phyloP scores from a whole-genome alignment of 2,888 invertebrate genomes.

The Apodemia mormo region DNA sequence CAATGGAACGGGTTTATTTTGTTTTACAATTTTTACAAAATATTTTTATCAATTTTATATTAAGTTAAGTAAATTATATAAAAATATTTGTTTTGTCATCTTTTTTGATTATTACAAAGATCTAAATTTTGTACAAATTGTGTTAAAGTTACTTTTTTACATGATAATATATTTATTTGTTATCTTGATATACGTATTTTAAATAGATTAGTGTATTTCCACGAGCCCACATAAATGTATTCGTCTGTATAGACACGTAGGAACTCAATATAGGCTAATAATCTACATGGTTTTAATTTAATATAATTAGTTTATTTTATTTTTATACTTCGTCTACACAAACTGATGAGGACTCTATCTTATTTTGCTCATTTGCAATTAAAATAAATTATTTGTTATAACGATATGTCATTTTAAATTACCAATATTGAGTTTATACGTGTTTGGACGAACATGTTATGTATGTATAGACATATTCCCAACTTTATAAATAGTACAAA shows the following conservation, averaged over 20 bases:
- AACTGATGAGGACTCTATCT: no score
- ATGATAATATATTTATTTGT: conserved; percentile 23
- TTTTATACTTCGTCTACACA: no score
- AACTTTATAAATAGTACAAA: conserved; percentile 43
- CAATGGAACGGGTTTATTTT: conserved; percentile 4
- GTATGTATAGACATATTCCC: conserved; percentile 31
- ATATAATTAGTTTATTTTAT: no score
- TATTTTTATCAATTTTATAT: background rate
- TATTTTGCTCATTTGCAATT: background rate
- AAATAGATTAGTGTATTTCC: conserved; percentile 16
- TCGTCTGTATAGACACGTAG: background rate
- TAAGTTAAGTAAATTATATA: conserved; percentile 6
- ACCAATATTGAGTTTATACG: background rate
- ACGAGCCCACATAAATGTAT: background rate
- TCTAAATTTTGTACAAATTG: conserved; percentile 22
- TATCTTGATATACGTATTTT: conserved; percentile 21
- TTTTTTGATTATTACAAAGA: conserved; percentile 9
- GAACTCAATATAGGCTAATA: background rate
- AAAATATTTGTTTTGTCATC: conserved; percentile 10
- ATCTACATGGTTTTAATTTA: background rate
- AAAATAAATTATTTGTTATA: background rate
- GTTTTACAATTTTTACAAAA: conserved; percentile 21
- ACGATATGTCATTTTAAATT: background rate
- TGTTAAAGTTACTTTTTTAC: conserved; percentile 20
- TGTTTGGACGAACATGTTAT: background rate